Conservation (phyloP, 2,888 invertebrate genomes). For the Ptychoptera contaminata region DNA sequence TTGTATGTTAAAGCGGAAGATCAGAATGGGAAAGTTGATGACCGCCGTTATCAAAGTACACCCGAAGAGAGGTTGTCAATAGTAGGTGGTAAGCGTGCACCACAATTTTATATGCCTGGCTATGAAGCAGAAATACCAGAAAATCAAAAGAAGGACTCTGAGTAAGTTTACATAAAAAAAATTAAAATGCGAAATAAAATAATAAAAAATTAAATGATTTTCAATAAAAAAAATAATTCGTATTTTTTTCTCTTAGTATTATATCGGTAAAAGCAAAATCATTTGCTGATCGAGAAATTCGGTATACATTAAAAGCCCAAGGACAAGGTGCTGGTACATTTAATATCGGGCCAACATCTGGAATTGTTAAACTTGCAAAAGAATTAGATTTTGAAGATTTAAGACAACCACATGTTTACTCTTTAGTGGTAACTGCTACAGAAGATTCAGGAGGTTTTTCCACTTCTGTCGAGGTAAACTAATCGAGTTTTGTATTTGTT, state of each 20-base stretch:
- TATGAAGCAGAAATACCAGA: constrained; percentile 94
- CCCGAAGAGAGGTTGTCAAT: constrained; percentile 84
- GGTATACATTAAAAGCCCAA: constrained; percentile 89
- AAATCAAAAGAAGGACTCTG: constrained; percentile 91
- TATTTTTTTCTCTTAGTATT: constrained; percentile 48
- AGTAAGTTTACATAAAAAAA: constrained; percentile 58
- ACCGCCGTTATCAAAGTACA: constrained; percentile 76
- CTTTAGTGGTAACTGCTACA: constrained; percentile 82
- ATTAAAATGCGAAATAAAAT: background rate
- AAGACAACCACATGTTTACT: constrained; percentile 85
- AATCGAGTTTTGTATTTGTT: constrained; percentile 12
- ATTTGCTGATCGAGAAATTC: constrained; percentile 89
- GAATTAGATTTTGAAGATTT: constrained; percentile 95
- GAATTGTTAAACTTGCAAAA: constrained; percentile 89
- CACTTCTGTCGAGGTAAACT: constrained; percentile 72
- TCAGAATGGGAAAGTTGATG: constrained; percentile 83
- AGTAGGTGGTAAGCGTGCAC: constrained; percentile 92
- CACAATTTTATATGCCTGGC: constrained; percentile 91
- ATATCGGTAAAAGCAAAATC: constrained; percentile 95
- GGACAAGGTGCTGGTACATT: constrained; percentile 90
- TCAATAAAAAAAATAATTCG: background rate
- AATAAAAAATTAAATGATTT: background rate
- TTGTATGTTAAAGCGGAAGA: constrained; percentile 93
- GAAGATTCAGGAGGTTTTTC: constrained; percentile 97
- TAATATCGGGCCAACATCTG: constrained; percentile 86